A percentile compares a stretch with the other conserved stretches of the same genome.
These are phyloP conservation scores for Leptopilina myrica DNA, from an alignment of 2,888 invertebrate genomes.

Conservation along the genomic window DNA sequence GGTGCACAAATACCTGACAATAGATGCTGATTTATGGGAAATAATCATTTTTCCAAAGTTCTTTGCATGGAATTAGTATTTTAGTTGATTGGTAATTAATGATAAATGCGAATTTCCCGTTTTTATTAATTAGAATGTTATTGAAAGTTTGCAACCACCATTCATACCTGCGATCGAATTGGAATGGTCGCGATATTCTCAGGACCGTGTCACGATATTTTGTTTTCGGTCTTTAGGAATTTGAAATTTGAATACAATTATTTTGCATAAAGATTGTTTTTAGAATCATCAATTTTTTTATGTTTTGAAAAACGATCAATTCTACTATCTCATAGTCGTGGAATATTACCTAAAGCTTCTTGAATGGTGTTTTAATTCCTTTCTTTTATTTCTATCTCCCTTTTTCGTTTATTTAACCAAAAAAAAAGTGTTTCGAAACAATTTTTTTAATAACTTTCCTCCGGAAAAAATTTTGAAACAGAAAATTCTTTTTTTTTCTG, in stretches of 20 bases:
- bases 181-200: slow-evolving; percentile 33
- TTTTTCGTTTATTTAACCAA: no score
- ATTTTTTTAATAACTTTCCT: no score
- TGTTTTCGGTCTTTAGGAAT: background rate
- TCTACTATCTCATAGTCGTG: background rate
- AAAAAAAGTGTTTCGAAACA: no score
- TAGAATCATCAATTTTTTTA: background rate
- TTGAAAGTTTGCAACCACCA: slow-evolving; percentile 3
- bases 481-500: no score
- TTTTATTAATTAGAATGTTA: background rate
- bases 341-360: background rate
- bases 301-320: background rate
- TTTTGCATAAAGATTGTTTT: background rate
- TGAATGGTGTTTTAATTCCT: background rate
- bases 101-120: background rate
- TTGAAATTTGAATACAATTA: slow-evolving; percentile 1
- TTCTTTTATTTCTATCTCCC: no score
- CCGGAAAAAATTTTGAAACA: no score
- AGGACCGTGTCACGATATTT: slow-evolving; percentile 1
- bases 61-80: background rate
- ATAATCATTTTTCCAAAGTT: background rate
- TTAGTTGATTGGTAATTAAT: background rate
- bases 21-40: background rate
- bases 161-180: slow-evolving; percentile 28
- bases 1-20: background rate